Evolutionary conservation across 2,797 vertebrate species (phyloP).

Genomic region (Jordanella pulchra): DNA sequence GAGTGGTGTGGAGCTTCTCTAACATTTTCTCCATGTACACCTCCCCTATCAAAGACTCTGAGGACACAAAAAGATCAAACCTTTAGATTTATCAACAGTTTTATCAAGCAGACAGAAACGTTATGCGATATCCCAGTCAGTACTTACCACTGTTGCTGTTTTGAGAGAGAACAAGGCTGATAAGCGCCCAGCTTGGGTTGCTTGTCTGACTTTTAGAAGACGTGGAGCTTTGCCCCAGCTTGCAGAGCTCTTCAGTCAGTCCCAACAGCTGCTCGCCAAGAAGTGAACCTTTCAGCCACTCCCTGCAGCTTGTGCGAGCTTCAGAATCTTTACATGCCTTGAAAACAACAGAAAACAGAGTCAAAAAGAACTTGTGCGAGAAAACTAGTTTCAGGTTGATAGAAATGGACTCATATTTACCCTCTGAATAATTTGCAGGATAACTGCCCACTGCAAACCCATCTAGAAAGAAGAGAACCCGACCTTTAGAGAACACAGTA

Average conservation of each 20-base stretch:
- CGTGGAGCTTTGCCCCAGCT: conserved; percentile 65
- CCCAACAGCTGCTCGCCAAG: conserved; percentile 88
- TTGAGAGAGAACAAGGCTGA: conserved; percentile 91
- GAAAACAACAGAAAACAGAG: conserved; percentile 18
- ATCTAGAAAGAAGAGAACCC: conserved; percentile 74
- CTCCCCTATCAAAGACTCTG: conserved; percentile 90
- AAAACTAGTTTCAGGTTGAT: not conserved
- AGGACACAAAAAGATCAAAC: conserved; percentile 1
- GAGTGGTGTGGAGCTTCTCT: conserved; percentile 88
- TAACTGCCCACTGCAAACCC: conserved; percentile 85
- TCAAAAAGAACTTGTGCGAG: conserved; percentile 1
- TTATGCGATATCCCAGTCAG: not conserved
- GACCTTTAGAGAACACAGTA: not conserved
- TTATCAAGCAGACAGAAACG: not conserved
- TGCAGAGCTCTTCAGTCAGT: conserved; percentile 87
- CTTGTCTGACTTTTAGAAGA: conserved; percentile 61
- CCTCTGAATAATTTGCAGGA: conserved; percentile 91
- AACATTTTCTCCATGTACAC: conserved; percentile 90
- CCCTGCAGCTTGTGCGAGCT: conserved; percentile 78
- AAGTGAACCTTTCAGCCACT: conserved; percentile 90
- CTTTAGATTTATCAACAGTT: not conserved
- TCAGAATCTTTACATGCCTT: conserved; percentile 85
- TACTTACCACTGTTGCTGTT: conserved; percentile 85
- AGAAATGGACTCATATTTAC: conserved; percentile 69
- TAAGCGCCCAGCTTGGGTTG: conserved; percentile 86